Base-by-base conservation (phyloP, 2,113 vertebrate species). In the Grus americana region DNA sequence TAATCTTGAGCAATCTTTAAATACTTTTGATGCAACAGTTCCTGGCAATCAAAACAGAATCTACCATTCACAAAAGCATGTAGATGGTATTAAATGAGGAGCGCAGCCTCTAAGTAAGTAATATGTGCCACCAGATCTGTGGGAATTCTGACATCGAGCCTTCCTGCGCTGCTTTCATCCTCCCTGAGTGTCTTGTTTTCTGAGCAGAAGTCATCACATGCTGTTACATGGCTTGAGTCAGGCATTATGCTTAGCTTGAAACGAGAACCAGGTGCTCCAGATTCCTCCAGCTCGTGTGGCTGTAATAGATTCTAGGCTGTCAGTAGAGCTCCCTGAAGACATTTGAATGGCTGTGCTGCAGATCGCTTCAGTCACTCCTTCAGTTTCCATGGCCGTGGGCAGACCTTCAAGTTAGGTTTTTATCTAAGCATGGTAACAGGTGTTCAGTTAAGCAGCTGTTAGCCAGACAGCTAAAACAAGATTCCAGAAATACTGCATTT, bases 191-290 rank as follows among this genome's bases (percentile, higher is more conserved):
- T 62, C 85, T 90, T 52, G 70, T 96, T 93, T 94, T 89, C 86
- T 62, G 76, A 54, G 58, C 44, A 88, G 92, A 86, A 94, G 47
- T 47, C 55, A 32, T 92, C 88, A 78, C 38, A 47, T 92, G 75
- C 57, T 86, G 70, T 89, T 80, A 70, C 11, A 6, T 67, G 68
- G 68, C 32, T 93, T 62, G 75, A 94, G 55, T 92, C 82, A 86
- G 72, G 67, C 26, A 22, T 93, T 78, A 49, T 54, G 34, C 63
- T 55, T 71, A 65, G 63, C 63, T 76, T 86, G 75, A 79, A 88
- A 71, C 20, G n/a, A 92, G 81, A 96, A 96, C 90, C 59, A 72
- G 95, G 90, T 91, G 38, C 76, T 92, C 90, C 70, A 84, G 96
- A 91, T 94, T 95, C 66, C 74, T 94, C 30, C 47, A 20, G 75